Percentiles rank a stretch among this genome's conserved stretches.
Evolutionary conservation across 2,888 invertebrate genomes (phyloP).

Genomic region (Eristalis pertinax): DNA sequence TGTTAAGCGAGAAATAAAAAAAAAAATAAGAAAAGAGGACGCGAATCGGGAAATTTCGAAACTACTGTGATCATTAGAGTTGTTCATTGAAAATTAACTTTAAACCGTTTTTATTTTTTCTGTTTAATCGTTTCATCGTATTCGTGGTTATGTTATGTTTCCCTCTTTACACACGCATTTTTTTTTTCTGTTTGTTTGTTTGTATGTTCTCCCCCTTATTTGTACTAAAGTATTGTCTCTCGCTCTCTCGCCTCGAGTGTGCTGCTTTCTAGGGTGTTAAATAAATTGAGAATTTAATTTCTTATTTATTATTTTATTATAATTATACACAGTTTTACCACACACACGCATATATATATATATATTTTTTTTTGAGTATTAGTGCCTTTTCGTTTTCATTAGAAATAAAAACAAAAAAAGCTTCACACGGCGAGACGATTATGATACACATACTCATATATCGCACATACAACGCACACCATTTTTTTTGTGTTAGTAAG

Average conservation of each 20-base stretch:
- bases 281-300: slow-evolving; percentile 22
- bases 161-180: neutral
- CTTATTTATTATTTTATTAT: slow-evolving; percentile 12
- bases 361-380: neutral
- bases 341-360: slow-evolving; percentile 11
- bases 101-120: slow-evolving; percentile 31
- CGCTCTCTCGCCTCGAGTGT: slow-evolving; percentile 20
- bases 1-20: too few relatives aligned
- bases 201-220: too few relatives aligned
- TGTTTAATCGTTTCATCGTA: slow-evolving; percentile 16
- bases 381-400: slow-evolving; percentile 54
- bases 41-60: slow-evolving; percentile 67
- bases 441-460: neutral
- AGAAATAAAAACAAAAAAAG: slow-evolving; percentile 17
- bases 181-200: slow-evolving; percentile 7
- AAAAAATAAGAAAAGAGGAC: slow-evolving; percentile 34
- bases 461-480: slow-evolving; percentile 48
- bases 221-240: slow-evolving; percentile 38
- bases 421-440: slow-evolving; percentile 24
- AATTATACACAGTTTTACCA: neutral
- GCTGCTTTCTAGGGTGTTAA: slow-evolving; percentile 34
- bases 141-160: slow-evolving; percentile 45
- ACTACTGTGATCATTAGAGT: slow-evolving; percentile 72
- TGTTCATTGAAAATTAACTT: slow-evolving; percentile 72
- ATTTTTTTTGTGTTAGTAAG: slow-evolving; percentile 65